Percentiles rank a stretch among this genome's conserved stretches.
phyloP scores from a whole-genome alignment of 2,113 vertebrate species.

The Erythrocercus mccallii region DNA sequence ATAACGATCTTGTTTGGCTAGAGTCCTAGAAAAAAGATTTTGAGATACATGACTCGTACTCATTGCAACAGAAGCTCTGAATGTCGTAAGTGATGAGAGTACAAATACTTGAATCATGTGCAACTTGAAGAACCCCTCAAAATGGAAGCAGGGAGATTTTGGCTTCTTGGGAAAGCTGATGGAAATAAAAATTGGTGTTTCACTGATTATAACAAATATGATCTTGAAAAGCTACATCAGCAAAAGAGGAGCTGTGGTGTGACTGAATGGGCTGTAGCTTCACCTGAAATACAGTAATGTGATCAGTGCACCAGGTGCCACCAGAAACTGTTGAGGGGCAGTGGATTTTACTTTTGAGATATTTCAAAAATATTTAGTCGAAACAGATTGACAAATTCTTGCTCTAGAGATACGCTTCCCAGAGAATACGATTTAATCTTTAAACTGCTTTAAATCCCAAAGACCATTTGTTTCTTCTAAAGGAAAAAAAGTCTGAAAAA shows the following conservation, averaged over 20 bases:
- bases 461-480: neutral
- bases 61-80: neutral
- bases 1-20: neutral
- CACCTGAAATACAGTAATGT: neutral
- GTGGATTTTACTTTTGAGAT: neutral
- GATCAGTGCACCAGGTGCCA: neutral
- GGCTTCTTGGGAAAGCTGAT: neutral
- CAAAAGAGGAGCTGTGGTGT: neutral
- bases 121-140: neutral
- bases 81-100: neutral
- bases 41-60: neutral
- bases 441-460: neutral
- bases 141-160: neutral
- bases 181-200: neutral
- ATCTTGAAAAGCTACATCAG: neutral
- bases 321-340: neutral
- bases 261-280: neutral
- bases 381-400: neutral
- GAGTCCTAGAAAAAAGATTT: neutral
- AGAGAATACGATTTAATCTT: neutral
- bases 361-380: neutral
- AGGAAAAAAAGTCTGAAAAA: neutral
- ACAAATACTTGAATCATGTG: neutral
- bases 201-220: neutral
- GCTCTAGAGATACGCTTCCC: rapidly evolving